Evolutionary conservation across 2,888 invertebrate species (phyloP).

Genomic region (Lacanobia wlatinum): DNA sequence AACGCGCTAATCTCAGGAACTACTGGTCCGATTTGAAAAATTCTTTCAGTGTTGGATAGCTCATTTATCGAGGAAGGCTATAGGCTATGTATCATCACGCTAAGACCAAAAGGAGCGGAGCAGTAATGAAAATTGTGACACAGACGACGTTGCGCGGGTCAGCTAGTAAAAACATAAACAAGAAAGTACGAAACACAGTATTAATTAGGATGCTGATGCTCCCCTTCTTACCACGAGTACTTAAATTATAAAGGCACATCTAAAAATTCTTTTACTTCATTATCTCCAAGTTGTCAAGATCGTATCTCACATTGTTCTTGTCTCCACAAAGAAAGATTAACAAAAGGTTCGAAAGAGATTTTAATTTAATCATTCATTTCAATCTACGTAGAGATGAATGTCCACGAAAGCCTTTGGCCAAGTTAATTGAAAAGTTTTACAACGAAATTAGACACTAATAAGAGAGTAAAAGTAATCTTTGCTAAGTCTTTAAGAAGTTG

Average conservation of each 20-base stretch:
- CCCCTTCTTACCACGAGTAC: constrained; percentile 40
- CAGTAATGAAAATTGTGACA: no score
- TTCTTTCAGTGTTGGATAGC: no score
- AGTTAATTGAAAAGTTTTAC: constrained; percentile 69
- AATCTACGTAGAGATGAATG: constrained; percentile 64
- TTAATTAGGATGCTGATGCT: constrained; percentile 44
- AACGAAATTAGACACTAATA: constrained; percentile 60
- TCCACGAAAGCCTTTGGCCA: constrained; percentile 63
- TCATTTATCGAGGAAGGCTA: no score
- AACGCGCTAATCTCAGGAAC: no score
- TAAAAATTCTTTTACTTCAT: constrained; percentile 59
- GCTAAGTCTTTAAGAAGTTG: constrained; percentile 56
- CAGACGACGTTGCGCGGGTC: no score
- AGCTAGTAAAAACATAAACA: neutral
- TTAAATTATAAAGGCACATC: constrained; percentile 55
- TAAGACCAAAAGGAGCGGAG: no score
- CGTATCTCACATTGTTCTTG: constrained; percentile 68
- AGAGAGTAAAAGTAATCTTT: constrained; percentile 51
- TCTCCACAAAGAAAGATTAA: constrained; percentile 64
- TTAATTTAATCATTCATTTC: constrained; percentile 68
- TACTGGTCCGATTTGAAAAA: no score
- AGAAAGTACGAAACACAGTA: constrained; percentile 23
- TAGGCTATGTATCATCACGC: no score
- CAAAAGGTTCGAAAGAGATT: constrained; percentile 64
- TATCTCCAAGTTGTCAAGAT: constrained; percentile 65